phyloP scores from a whole-genome alignment of 2,797 vertebrate genomes.

The Mallotus villosus region DNA sequence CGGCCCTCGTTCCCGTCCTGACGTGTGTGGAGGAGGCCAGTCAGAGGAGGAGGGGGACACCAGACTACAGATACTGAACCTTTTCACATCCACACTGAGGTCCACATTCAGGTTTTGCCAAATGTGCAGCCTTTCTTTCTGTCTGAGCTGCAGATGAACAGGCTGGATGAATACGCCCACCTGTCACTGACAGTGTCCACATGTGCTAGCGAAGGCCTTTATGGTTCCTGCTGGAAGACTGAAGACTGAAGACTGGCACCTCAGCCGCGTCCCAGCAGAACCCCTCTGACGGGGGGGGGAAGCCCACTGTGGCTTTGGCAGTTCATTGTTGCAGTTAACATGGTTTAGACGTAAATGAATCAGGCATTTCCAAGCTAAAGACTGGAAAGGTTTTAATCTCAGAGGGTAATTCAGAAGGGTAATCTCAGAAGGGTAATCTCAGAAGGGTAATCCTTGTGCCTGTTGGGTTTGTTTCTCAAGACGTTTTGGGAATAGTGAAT shows the following conservation, averaged over 20 bases:
- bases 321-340: slow-evolving; percentile 41
- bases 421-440: slow-evolving; percentile 52
- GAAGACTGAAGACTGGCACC: slow-evolving; percentile 44
- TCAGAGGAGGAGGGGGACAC: slow-evolving; percentile 61
- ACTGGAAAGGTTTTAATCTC: slow-evolving; percentile 58
- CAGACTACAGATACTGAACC: slow-evolving; percentile 69
- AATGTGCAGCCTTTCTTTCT: slow-evolving; percentile 66
- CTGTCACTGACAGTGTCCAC: slow-evolving; percentile 68
- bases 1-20: slow-evolving; percentile 59
- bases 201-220: slow-evolving; percentile 61
- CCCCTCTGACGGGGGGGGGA: slow-evolving; percentile 46
- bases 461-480: not conserved
- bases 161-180: slow-evolving; percentile 71
- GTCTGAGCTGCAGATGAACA: slow-evolving; percentile 64
- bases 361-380: slow-evolving; percentile 40
- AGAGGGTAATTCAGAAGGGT: slow-evolving; percentile 24
- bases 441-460: not conserved
- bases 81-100: slow-evolving; percentile 47
- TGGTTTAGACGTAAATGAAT: slow-evolving; percentile 37
- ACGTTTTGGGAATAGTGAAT: not conserved
- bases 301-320: slow-evolving; percentile 54
- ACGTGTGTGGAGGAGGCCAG: slow-evolving; percentile 17
- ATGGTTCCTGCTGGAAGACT: slow-evolving; percentile 55
- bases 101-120: slow-evolving; percentile 69
- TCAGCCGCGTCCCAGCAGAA: not conserved